A percentile compares a stretch with the other conserved stretches of the same genome.
Evolutionary conservation across 2,888 invertebrate species (phyloP).

Genomic region (Caenorhabditis sp.): DNA sequence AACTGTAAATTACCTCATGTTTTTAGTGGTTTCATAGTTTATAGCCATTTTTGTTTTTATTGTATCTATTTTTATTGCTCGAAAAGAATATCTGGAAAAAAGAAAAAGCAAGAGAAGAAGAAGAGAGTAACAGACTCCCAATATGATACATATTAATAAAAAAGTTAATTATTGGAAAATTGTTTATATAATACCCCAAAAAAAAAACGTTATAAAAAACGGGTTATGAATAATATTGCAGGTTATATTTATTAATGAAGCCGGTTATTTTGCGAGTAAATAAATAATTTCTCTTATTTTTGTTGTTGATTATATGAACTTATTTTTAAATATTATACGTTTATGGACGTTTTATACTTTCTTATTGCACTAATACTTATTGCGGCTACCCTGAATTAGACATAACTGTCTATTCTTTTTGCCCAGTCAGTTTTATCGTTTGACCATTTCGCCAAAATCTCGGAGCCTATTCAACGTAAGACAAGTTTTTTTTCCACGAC

Average conservation of each 20-base stretch:
- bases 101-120: slow-evolving; percentile 12
- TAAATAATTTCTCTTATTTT: neutral
- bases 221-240: slow-evolving; percentile 10
- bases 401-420: too few relatives aligned
- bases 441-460: too few relatives aligned
- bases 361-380: too few relatives aligned
- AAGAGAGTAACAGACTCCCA: slow-evolving; percentile 32
- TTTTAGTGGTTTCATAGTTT: slow-evolving; percentile 2
- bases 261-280: neutral
- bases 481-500: too few relatives aligned
- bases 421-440: too few relatives aligned
- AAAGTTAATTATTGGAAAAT: slow-evolving; percentile 19
- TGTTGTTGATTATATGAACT: neutral
- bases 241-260: neutral
- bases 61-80: neutral
- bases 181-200: slow-evolving; percentile 8
- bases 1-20: slow-evolving; percentile 25
- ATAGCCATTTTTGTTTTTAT: slow-evolving; percentile 7
- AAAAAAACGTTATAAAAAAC: neutral
- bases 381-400: too few relatives aligned
- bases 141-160: slow-evolving; percentile 21
- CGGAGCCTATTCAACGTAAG: too few relatives aligned
- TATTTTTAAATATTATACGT: neutral
- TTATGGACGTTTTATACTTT: neutral
- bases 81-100: neutral